Evolutionary conservation across 2,797 vertebrate genomes (phyloP), one percentile per base, ranked within the genome.

Genomic region (Loris lydekkerianus): DNA sequence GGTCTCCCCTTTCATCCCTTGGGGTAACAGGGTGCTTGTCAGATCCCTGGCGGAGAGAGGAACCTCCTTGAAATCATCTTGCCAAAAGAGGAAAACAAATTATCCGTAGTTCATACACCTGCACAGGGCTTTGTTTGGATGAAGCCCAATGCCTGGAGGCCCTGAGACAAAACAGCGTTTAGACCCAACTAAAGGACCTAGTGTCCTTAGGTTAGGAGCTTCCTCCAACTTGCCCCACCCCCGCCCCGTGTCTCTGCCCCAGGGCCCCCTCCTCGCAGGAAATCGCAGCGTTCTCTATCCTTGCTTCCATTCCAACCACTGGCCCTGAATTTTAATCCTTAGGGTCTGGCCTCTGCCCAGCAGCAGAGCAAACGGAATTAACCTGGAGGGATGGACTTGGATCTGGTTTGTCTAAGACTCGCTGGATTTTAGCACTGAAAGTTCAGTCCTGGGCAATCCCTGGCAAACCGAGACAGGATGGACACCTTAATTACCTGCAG

Each of bases 21-120:
- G 15, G 29, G 20, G 18, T 7, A 23, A 69, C 5, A 7, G 0
- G 10, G 7, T 7, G 20, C 25, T 13, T 0, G 0, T 7, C 10
- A 77, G 13, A 60, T 49, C 40, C 37, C 58, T 49, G 46, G 23
- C 56, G 63, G 40, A 72, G 29, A 75, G 60, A 90, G 84, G 81
- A 83, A 73, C 61, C 11, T 43, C 58, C 60, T 63, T 85, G 49
- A n/a, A 56, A 29, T 56, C 0, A 2, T 75, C 15, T 78, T 95
- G 60, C 80, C 37, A 40, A 89, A 58, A 40, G 7, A 46, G 23
- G 49, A 82, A 73, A 89, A 20, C 3, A 73, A 20, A 29, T 29
- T 20, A 49, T 4, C 21, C 23, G 0, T 20, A 27, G 6, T n/a
- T 84, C 40, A 4, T n/a, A 17, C 53, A 17, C 34, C 73, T 60